phyloP scores from a whole-genome alignment of 1,140 invertebrate species.

The Philaenus spumarius region DNA sequence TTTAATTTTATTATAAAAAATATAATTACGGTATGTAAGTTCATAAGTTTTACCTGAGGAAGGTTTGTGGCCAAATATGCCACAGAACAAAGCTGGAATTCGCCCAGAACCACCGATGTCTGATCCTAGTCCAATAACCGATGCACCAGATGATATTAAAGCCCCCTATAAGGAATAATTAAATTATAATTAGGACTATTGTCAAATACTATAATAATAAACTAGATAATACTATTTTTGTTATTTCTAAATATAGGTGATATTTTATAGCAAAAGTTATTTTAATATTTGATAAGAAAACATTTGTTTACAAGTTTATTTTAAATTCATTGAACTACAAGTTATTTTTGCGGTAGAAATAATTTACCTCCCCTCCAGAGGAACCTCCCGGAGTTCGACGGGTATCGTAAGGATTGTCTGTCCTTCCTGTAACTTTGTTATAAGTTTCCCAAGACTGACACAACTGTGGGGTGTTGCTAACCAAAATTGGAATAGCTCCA shows the following conservation, averaged over 20 bases:
- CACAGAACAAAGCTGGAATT: constrained; percentile 75
- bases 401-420: constrained; percentile 83
- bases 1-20: too few relatives aligned
- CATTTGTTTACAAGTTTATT: too few relatives aligned
- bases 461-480: constrained; percentile 87
- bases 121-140: constrained; percentile 73
- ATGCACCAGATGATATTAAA: constrained; percentile 62
- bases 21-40: too few relatives aligned
- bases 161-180: constrained; percentile 45
- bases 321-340: too few relatives aligned
- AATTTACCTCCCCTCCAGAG: constrained; percentile 65
- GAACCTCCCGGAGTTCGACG: constrained; percentile 70
- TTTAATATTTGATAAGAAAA: too few relatives aligned
- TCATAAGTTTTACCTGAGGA: constrained; percentile 50
- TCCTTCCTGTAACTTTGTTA: constrained; percentile 79
- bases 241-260: too few relatives aligned
- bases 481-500: constrained; percentile 77
- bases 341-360: too few relatives aligned
- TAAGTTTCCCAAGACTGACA: constrained; percentile 83
- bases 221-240: too few relatives aligned
- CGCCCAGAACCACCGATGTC: constrained; percentile 83
- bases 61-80: constrained; percentile 82
- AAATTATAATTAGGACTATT: too few relatives aligned
- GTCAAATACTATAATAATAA: too few relatives aligned
- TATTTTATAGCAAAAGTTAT: too few relatives aligned